Evolutionary conservation across 2,113 vertebrate genomes (phyloP), one percentile per base, ranked within the genome.

Genomic region (Syngnathoides biaculeatus): DNA sequence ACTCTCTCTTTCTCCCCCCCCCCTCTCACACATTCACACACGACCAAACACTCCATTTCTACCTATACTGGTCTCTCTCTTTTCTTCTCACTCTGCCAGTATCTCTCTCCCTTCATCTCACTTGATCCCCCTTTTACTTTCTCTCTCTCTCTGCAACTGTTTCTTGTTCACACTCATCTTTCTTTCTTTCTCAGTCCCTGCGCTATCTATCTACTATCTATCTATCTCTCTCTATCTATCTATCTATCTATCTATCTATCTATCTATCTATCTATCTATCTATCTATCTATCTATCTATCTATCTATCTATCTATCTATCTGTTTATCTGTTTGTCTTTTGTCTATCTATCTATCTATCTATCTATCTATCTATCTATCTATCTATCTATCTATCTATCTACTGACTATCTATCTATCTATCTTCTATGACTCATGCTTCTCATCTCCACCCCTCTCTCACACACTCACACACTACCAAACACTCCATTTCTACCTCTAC

Each of bases 31-130:
- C 45, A 17, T 4, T 17, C 45, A 17, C 4, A 19, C 45, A 17
- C 43, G 15, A 14, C 14, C 30, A 35, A 35, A 35, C 30, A 5
- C 30, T 35, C 1, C 1, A 35, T 35, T 35, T 35, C 30, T 35
- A 35, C 3, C 30, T 35, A n/a, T 6, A 35, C 30, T n/a, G 53
- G 56, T 27, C 68, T 45, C 47, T 52, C 73, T 67, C 65, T 56
- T 63, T 48, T 68, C 42, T 55, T 75, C 57, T 66, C 70, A 30
- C 62, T 63, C 64, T 26, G 57, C 65, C 73, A 45, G 63, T 47
- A 61, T 64, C 35, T 64, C 47, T 15, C 39, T 38, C 38, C 20
- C 56, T 10, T 43, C 43, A 43, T 45, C 43, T 30, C 67, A 26
- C 61, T 20, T 50, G 71, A 24, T 40, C 53, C 47, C 45, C 10